Conservation (phyloP, 2,888 invertebrate species). For the Girardia tigrina region DNA sequence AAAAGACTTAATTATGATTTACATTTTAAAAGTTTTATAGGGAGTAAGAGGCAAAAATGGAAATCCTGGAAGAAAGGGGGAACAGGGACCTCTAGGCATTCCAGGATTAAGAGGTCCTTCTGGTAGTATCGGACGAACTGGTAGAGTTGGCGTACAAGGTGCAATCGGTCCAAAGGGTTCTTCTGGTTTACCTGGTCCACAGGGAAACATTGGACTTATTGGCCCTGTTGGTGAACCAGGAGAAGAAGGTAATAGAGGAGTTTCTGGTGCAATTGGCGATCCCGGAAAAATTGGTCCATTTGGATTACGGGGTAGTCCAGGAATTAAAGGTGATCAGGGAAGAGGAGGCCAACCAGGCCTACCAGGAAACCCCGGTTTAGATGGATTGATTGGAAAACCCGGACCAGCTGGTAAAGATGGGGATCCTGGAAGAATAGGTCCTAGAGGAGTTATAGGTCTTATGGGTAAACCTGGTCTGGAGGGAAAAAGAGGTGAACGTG, state of each 20-base stretch:
- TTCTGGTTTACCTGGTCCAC: neutral
- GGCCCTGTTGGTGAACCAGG: conserved; percentile 31
- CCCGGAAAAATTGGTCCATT: neutral
- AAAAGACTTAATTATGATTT: neutral
- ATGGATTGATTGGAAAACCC: conserved; percentile 16
- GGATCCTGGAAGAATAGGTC: conserved; percentile 28
- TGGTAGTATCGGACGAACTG: conserved; percentile 6
- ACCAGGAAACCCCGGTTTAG: conserved; percentile 7
- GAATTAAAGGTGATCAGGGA: conserved; percentile 9
- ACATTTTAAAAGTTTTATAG: neutral
- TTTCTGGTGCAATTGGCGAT: neutral
- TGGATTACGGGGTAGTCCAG: conserved; percentile 20
- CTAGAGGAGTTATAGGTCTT: conserved; percentile 30
- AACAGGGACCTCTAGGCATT: neutral
- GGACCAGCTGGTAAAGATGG: conserved; percentile 31
- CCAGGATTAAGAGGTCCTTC: neutral
- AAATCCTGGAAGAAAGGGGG: neutral
- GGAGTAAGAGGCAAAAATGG: conserved; percentile 7
- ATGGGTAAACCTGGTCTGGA: neutral
- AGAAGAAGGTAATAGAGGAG: conserved; percentile 34
- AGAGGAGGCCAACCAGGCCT: conserved; percentile 6
- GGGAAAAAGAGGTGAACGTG: conserved; percentile 21
- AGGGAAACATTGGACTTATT: conserved; percentile 5
- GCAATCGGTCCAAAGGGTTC: neutral
- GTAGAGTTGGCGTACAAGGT: neutral